Base-by-base conservation (phyloP, 2,113 vertebrate genomes). In the Climacteris rufus region DNA sequence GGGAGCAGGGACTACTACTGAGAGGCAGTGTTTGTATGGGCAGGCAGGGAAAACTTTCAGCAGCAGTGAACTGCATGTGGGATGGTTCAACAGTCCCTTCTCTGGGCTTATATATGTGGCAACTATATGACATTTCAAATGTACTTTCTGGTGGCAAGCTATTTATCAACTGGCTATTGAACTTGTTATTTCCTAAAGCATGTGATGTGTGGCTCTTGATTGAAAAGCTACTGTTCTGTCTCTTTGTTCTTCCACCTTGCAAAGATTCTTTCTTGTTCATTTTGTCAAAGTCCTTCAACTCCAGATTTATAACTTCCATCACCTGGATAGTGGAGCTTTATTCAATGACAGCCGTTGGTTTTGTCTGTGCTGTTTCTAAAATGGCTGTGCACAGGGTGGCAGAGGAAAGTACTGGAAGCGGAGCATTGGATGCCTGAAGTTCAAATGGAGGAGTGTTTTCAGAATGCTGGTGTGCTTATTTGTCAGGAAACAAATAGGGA, bases 211-310 rank as follows among this genome's bases (percentile, higher is more conserved):
- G 33, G 68, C 78, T 93, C 79, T 76, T 96, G 94, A 96, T 90
- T 94, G 97, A 97, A 96, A 97, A 97, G 84, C 57, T 90, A 60
- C 80, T 93, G 71, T 85, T 87, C 84, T 76, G 74, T 95, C 92
- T 80, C 76, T 94, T 96, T 28, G 82, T 94, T 97, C 93, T 96
- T 96, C 94, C 84, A 69, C 96, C 45, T 72, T 96, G 95, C 68
- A 93, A 13, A 35, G 50, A 59, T 97, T 92, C 89, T 97, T 93
- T 93, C 92, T 83, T 93, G 70, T 13, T 94, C 37, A 45, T 98
- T 97, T 96, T 96, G 95, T 96, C 97, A 52, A 96, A 97, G 93
- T 93, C 97, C 94, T 97, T 97, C 96, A 72, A 14, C 15, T 65
- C 87, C 77, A 89, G 85, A 97, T 76, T 96, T 97, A 92, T 97